Evolutionary conservation across 2,113 vertebrate genomes (phyloP).

Genomic region (Cettia cetti): DNA sequence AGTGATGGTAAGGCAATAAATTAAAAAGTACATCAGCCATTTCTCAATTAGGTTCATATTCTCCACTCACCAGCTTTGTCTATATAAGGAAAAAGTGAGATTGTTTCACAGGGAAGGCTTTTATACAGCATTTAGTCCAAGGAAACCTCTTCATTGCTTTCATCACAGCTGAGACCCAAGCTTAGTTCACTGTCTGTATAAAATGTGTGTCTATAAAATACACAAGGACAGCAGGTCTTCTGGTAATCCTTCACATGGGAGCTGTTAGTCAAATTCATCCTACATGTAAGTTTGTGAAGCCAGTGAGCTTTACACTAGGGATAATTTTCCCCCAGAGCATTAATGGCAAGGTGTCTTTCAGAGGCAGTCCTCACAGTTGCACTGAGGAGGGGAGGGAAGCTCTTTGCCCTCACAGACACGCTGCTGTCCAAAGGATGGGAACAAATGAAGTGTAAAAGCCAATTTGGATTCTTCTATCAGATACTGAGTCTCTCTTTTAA

Average conservation of each 20-base stretch:
- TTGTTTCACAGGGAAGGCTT: background rate
- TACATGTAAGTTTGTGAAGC: background rate
- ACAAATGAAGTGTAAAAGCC: constrained; percentile 61
- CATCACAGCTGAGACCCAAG: background rate
- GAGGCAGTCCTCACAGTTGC: background rate
- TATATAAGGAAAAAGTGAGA: background rate
- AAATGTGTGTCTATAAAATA: background rate
- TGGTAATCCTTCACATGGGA: background rate
- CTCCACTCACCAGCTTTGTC: background rate
- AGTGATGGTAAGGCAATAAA: background rate
- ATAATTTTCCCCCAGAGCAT: background rate
- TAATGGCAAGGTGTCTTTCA: background rate
- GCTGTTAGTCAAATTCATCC: background rate
- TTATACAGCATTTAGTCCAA: background rate
- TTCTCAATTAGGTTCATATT: background rate
- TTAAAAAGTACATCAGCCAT: background rate
- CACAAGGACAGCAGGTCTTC: background rate
- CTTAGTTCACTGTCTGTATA: background rate
- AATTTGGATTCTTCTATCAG: constrained; percentile 33
- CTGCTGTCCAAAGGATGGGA: constrained; percentile 54
- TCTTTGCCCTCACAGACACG: constrained; percentile 31
- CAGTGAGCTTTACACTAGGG: background rate
- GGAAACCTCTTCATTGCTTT: background rate
- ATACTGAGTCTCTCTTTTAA: constrained; percentile 45
- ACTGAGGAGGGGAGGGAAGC: background rate